phyloP scores from a whole-genome alignment of 2,888 invertebrate genomes.

The Chrysotoxum bicinctum region DNA sequence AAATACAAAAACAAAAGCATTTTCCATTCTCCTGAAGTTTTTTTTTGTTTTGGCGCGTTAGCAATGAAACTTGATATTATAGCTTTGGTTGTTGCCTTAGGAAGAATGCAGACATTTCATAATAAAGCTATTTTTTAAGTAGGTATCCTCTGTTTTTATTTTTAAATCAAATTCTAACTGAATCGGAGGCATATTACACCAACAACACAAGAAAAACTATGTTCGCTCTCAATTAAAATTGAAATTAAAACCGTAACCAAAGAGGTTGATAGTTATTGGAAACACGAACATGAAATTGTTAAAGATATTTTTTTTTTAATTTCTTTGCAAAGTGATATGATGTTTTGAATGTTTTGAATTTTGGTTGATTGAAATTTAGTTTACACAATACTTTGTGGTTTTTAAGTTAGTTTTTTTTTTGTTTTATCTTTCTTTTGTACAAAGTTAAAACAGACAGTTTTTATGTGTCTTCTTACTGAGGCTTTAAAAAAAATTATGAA shows the following conservation, averaged over 20 bases:
- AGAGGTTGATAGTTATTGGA: constrained; percentile 28
- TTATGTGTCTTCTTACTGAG: no score
- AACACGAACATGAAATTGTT: background rate
- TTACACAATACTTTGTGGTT: background rate
- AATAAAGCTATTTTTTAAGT: constrained; percentile 11
- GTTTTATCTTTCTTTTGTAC: no score
- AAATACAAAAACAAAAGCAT: constrained; percentile 18
- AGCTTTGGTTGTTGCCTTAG: constrained; percentile 7
- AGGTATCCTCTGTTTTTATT: background rate
- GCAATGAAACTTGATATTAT: constrained; percentile 51
- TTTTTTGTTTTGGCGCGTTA: constrained; percentile 60
- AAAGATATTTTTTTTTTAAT: background rate
- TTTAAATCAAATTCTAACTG: background rate
- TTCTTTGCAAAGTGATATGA: background rate
- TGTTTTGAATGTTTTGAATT: background rate
- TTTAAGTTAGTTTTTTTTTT: background rate
- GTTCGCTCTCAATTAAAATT: constrained; percentile 57
- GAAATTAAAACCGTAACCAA: constrained; percentile 61
- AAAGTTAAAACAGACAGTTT: no score
- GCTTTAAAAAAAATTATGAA: no score
- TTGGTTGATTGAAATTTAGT: background rate
- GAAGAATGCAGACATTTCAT: constrained; percentile 45
- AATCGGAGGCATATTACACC: constrained; percentile 15
- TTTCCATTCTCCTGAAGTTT: constrained; percentile 45
- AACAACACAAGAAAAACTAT: background rate